A percentile compares a stretch with the other conserved stretches of the same genome.
These are phyloP conservation scores for Amblyraja radiata DNA, from an alignment of 2,797 vertebrate species.

Conservation along the genomic window DNA sequence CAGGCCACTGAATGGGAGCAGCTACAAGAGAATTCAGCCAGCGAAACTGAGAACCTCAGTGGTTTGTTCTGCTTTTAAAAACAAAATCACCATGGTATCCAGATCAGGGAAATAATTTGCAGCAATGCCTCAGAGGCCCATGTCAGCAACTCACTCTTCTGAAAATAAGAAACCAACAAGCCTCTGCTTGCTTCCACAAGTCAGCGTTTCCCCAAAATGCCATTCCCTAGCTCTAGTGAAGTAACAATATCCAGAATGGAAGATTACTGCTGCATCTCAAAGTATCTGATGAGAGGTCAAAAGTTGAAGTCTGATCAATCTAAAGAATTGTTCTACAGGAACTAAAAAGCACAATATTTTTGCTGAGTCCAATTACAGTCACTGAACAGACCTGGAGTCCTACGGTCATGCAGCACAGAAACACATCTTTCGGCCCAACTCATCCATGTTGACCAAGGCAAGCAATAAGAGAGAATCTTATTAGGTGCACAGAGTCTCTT, in stretches of 20 bases:
- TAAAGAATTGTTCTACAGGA: no score
- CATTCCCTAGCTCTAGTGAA: no score
- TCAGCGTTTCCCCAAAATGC: not conserved
- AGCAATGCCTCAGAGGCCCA: slow-evolving; percentile 16
- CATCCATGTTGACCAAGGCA: no score
- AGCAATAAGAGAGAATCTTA: no score
- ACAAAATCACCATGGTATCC: not conserved
- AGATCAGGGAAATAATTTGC: not conserved
- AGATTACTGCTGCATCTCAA: not conserved
- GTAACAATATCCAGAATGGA: not conserved
- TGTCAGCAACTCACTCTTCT: not conserved
- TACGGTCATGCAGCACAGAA: no score
- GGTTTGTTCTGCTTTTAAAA: slow-evolving; percentile 6
- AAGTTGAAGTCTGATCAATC: not conserved
- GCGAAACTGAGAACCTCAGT: not conserved
- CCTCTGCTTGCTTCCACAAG: slow-evolving; percentile 5
- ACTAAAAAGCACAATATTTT: not conserved
- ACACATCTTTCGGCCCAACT: no score
- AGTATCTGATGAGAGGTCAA: not conserved
- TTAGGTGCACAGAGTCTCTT: no score
- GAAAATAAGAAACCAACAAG: not conserved
- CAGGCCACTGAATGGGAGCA: not conserved
- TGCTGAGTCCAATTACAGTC: not conserved
- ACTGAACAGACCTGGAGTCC: not conserved
- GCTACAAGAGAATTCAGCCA: not conserved